phyloP scores from a whole-genome alignment of 1,140 invertebrate genomes.

The Phymorhynchus buccinoides region DNA sequence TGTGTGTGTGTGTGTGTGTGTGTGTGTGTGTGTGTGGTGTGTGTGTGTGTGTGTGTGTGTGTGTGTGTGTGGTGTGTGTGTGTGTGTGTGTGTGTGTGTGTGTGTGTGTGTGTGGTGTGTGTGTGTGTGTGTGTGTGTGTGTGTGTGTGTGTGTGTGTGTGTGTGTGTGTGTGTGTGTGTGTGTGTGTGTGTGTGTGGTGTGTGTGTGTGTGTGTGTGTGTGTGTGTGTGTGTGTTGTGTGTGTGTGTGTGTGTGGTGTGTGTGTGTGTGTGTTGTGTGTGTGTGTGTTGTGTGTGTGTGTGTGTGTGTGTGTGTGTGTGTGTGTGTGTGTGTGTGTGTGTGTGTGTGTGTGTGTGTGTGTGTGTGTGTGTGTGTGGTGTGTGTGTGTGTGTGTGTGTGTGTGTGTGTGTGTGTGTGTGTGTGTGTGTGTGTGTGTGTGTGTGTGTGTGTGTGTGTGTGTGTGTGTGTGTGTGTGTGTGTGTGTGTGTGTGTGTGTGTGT shows the following conservation, averaged over 20 bases:
- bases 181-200: background rate
- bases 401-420: background rate
- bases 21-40: background rate
- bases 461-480: background rate
- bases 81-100: background rate
- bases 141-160: background rate
- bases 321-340: background rate
- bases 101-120: background rate
- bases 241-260: background rate
- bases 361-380: background rate
- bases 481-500: background rate
- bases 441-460: background rate
- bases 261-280: background rate
- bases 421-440: background rate
- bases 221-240: background rate
- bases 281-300: background rate
- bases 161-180: background rate
- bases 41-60: background rate
- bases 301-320: background rate
- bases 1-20: background rate
- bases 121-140: background rate
- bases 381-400: background rate
- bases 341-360: background rate
- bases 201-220: background rate
- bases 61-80: background rate